These are phyloP conservation scores for Xiphophorus couchianus DNA, from an alignment of 2,113 vertebrate species.

Conservation along the genomic window DNA sequence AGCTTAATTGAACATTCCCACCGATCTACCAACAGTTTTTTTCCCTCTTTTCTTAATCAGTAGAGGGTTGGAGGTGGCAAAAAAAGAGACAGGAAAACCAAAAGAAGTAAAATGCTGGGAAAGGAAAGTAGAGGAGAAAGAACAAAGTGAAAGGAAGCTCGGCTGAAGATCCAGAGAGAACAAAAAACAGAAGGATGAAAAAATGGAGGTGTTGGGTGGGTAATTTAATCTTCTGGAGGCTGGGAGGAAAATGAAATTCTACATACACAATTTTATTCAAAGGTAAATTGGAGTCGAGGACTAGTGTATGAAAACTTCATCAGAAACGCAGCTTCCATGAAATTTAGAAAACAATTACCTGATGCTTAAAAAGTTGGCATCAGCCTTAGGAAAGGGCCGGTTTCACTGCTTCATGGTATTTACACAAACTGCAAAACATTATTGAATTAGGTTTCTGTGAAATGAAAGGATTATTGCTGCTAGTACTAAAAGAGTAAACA, in stretches of 20 bases:
- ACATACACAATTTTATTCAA: conserved; percentile 54
- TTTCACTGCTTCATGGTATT: neutral
- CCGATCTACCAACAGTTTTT: conserved; percentile 53
- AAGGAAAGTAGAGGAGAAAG: conserved; percentile 14
- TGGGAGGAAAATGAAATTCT: conserved; percentile 58
- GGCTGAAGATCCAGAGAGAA: conserved; percentile 25
- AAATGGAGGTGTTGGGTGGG: conserved; percentile 56
- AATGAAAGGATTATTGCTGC: neutral
- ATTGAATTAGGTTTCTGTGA: neutral
- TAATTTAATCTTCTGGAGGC: conserved; percentile 61
- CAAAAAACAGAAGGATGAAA: conserved; percentile 31
- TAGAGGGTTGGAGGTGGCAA: conserved; percentile 46
- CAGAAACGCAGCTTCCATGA: conserved; percentile 26
- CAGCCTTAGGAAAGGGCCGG: no score
- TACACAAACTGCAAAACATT: neutral
- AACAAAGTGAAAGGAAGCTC: conserved; percentile 22
- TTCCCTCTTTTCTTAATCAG: conserved; percentile 52
- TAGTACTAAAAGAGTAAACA: neutral
- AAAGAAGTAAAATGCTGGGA: conserved; percentile 18
- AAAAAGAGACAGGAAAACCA: conserved; percentile 15
- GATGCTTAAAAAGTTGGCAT: conserved; percentile 10
- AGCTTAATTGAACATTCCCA: conserved; percentile 78
- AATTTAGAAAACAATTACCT: conserved; percentile 40
- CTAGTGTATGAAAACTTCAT: conserved; percentile 18
- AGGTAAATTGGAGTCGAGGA: conserved; percentile 48